These are phyloP conservation scores for Mamestra configurata DNA, from an alignment of 1,140 invertebrate species.

Conservation along the genomic window DNA sequence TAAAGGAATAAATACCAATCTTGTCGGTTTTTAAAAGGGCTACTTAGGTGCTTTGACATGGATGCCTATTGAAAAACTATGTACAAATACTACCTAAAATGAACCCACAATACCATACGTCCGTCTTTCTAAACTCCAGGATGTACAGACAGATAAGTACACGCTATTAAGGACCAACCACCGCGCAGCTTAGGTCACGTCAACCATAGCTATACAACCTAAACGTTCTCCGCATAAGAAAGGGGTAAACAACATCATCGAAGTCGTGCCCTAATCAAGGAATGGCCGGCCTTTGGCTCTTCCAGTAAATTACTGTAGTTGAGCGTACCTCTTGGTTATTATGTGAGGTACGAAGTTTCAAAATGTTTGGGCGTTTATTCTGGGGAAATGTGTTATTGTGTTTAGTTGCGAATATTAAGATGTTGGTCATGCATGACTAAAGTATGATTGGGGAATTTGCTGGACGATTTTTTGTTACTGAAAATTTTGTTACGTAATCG, in stretches of 20 bases:
- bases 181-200: conserved; percentile 42
- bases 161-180: conserved; percentile 31
- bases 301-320: conserved; percentile 61
- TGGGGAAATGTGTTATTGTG: not conserved
- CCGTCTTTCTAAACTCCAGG: conserved; percentile 5
- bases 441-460: not conserved
- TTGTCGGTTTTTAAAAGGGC: too few species aligned
- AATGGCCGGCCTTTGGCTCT: conserved; percentile 37
- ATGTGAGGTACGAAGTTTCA: conserved; percentile 25
- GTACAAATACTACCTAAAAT: too few species aligned
- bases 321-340: conserved; percentile 38
- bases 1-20: too few species aligned
- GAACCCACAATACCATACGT: not conserved
- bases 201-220: conserved; percentile 37
- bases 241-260: conserved; percentile 59
- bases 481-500: too few species aligned
- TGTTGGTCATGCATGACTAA: not conserved
- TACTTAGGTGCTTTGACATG: too few species aligned
- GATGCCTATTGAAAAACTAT: too few species aligned
- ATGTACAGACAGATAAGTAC: conserved; percentile 20
- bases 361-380: conserved; percentile 22
- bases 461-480: too few species aligned
- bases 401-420: conserved; percentile 8
- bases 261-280: conserved; percentile 58
- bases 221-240: conserved; percentile 51